These are phyloP conservation scores for Adelphocoris suturalis DNA, from an alignment of 2,888 invertebrate species.

Conservation along the genomic window DNA sequence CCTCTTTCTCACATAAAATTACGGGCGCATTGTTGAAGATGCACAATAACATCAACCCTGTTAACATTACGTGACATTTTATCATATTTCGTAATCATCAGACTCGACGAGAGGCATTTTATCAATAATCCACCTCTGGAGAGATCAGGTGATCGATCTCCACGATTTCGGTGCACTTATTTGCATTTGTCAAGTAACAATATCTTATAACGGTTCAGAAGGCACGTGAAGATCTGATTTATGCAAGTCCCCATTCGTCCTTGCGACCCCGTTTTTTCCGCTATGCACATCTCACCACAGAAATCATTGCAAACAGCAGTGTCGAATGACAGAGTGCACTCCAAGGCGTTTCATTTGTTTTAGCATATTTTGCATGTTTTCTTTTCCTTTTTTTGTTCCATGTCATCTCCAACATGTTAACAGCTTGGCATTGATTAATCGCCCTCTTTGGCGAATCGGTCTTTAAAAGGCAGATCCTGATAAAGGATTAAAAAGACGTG, in stretches of 20 bases:
- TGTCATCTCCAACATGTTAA: neutral
- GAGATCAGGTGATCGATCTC: neutral
- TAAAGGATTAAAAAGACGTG: constrained; percentile 15
- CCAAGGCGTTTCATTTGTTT: neutral
- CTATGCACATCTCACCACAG: neutral
- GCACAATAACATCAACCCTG: too few species aligned
- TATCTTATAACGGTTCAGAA: neutral
- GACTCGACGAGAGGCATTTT: too few species aligned
- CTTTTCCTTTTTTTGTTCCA: neutral
- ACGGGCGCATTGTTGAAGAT: too few species aligned
- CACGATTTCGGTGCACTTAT: neutral
- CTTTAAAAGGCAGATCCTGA: constrained; percentile 21
- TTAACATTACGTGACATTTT: too few species aligned
- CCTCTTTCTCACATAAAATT: too few species aligned
- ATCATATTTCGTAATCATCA: too few species aligned
- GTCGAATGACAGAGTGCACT: constrained; percentile 8
- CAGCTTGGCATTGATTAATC: constrained; percentile 28
- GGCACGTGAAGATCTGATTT: neutral
- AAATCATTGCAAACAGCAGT: neutral
- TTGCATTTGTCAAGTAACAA: neutral
- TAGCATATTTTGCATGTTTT: neutral
- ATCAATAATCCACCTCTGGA: too few species aligned
- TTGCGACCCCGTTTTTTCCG: neutral
- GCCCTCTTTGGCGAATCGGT: constrained; percentile 16
- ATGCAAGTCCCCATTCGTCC: neutral